phyloP scores from a whole-genome alignment of 2,797 vertebrate species.

The Leptodactylus fallax region DNA sequence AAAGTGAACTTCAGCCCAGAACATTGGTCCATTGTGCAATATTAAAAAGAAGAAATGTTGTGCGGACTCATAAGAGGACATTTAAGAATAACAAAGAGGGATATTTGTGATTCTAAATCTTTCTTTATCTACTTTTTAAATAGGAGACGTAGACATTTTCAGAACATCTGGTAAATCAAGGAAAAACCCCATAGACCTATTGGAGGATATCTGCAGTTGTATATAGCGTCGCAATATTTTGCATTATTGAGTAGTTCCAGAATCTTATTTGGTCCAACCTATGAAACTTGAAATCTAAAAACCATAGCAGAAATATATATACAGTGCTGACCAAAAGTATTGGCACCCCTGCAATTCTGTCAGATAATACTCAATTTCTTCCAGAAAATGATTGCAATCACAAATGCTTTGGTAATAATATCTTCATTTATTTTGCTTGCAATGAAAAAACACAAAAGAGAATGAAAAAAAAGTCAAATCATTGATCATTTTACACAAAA shows the following conservation, averaged over 20 bases:
- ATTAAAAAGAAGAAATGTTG: conserved; percentile 6
- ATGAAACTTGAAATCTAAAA: not conserved
- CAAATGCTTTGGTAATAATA: too few relatives aligned
- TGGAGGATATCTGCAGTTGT: not conserved
- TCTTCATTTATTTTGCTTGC: too few relatives aligned
- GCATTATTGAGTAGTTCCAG: not conserved
- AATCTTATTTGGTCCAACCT: not conserved
- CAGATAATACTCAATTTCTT: too few relatives aligned
- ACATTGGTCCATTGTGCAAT: conserved; percentile 10
- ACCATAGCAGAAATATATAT: too few relatives aligned
- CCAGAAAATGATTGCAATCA: too few relatives aligned
- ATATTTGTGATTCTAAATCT: not conserved
- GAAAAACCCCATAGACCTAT: not conserved
- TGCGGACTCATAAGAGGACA: not conserved
- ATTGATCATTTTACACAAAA: too few relatives aligned
- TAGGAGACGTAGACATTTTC: not conserved
- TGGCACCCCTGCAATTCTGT: too few relatives aligned
- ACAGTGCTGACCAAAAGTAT: too few relatives aligned
- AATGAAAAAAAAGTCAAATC: too few relatives aligned
- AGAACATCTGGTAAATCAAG: not conserved
- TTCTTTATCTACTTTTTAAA: not conserved
- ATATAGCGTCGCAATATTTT: not conserved
- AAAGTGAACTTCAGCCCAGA: not conserved
- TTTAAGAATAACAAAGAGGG: not conserved
- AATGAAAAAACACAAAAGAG: too few relatives aligned